These are phyloP conservation scores for Cettia cetti DNA, from an alignment of 2,113 vertebrate genomes.

Conservation along the genomic window DNA sequence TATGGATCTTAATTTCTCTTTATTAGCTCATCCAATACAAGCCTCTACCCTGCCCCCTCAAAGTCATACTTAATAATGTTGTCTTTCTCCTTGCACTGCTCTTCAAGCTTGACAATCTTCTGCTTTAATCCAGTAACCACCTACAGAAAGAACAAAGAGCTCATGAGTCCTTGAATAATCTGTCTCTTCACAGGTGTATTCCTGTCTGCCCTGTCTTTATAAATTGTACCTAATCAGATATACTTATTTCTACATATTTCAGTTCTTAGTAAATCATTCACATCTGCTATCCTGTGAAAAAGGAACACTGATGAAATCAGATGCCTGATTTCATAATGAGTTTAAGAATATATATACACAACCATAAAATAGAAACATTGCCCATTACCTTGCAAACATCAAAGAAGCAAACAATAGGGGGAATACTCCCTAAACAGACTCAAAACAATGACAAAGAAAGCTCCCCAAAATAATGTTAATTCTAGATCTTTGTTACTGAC, in stretches of 20 bases:
- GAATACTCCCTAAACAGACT: neutral
- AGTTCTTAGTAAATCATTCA: neutral
- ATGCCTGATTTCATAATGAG: neutral
- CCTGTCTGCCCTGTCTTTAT: neutral
- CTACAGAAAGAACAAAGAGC: slow-evolving; percentile 65
- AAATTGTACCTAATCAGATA: neutral
- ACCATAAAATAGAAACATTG: neutral
- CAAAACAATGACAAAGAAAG: neutral
- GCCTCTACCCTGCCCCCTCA: neutral
- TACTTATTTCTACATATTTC: neutral
- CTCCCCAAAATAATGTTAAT: neutral
- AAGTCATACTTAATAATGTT: slow-evolving; percentile 76
- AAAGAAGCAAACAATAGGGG: neutral
- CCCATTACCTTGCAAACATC: neutral
- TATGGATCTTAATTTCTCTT: neutral
- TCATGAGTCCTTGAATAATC: neutral
- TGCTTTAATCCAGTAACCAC: slow-evolving; percentile 85
- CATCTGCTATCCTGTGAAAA: neutral
- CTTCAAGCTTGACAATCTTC: slow-evolving; percentile 86
- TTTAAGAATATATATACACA: neutral
- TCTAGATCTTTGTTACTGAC: neutral
- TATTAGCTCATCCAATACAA: neutral
- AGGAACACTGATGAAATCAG: neutral
- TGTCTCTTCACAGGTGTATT: neutral
- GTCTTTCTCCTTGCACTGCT: slow-evolving; percentile 91